Evolutionary conservation across 2,113 vertebrate species (phyloP).

Genomic region (Myiopsitta monachus): DNA sequence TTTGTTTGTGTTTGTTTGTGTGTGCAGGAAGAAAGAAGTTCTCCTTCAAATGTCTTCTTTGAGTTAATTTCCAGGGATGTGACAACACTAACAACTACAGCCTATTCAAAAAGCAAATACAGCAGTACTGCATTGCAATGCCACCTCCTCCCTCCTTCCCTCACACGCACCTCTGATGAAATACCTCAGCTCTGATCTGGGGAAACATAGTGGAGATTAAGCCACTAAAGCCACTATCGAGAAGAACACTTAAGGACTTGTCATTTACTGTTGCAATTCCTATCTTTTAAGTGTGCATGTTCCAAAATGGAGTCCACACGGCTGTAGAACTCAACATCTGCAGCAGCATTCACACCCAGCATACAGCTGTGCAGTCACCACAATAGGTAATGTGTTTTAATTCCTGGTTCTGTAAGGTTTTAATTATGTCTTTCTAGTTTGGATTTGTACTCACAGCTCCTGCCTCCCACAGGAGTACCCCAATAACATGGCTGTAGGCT

Average conservation of each 20-base stretch:
- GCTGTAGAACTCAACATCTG: background rate
- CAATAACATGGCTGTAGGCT: background rate
- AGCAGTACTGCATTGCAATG: background rate
- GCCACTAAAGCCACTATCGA: background rate
- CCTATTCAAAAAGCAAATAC: background rate
- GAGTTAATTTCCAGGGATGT: background rate
- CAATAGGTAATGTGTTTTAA: background rate
- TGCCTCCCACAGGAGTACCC: background rate
- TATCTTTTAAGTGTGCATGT: background rate
- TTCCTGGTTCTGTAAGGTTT: background rate
- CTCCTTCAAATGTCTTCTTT: background rate
- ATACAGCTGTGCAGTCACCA: fast-evolving
- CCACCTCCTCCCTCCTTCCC: background rate
- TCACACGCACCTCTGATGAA: background rate
- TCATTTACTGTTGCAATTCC: background rate
- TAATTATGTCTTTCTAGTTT: background rate
- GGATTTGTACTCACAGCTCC: background rate
- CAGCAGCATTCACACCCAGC: background rate
- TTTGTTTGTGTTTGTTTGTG: background rate
- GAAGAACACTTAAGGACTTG: background rate
- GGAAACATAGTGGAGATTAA: background rate
- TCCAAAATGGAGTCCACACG: background rate
- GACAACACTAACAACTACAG: background rate
- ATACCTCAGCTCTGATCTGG: background rate
- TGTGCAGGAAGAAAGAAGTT: background rate